Base-by-base conservation (phyloP, 2,888 invertebrate genomes). In the Nectonema munidae region DNA sequence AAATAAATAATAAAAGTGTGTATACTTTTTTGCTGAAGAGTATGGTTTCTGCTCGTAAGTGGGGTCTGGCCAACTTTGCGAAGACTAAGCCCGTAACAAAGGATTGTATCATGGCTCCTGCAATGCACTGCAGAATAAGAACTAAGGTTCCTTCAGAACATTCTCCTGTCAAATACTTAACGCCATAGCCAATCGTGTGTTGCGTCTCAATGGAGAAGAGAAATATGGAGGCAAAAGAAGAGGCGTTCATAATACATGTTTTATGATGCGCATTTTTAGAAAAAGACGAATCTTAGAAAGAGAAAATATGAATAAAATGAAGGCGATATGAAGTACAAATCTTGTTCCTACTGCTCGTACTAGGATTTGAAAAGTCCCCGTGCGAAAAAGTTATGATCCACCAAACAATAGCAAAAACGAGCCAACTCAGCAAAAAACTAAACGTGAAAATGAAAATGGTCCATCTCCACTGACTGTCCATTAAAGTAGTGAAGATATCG, bases 141-240 rank as follows among this genome's bases (percentile, higher is more conserved):
- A 75, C 66, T 50, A 77, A 70, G 47, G 77, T 72, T 20, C 77
- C 79, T 54, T 74, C 72, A 1, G 74, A 75, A 50, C 89, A 89
- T 54, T 79, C 73, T 45, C 77, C 69, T 1, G 79, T 79, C 0
- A 76, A 76, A 38, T 69, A 39, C 42, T 39, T 38, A n/a, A 39
- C 32, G 9, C 77, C 77, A 52, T 76, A 77, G 37, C 76, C 79
- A 46, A 83, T 83, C 5, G 83, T 86, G 55, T 81, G 79, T 53
- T 86, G 83, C 2, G 83, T 83, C 61, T 86, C 86, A 38, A 86
- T 71, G 45, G 77, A 79, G 60, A 83, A 86, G 32, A 86, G 64
- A 55, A 86, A 77, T 49, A 81, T 77, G 37, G 81, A 74, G 37
- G 75, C 72, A 55, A 86, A 81, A 40, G 73, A 67, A 48, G 68